Base-by-base conservation (phyloP, 92 coral and sea anemone genomes). In the Actinernus sp. region DNA sequence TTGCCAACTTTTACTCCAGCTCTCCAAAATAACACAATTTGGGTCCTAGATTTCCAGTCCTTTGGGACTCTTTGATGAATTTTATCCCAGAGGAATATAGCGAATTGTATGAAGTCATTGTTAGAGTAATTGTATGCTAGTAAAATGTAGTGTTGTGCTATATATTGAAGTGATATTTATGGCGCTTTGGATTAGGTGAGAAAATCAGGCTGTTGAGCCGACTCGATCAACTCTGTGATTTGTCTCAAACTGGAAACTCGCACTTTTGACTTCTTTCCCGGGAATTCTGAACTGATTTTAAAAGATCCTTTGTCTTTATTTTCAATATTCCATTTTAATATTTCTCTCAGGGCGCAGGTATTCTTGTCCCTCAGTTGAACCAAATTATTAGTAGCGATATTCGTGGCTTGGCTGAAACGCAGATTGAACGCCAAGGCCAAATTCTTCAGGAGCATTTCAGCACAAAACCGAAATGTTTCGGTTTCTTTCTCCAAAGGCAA, bases 11-110 rank as follows among this genome's bases (percentile, higher is more conserved):
- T 55, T 6, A 9, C 22, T 17, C 19, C 10, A 45, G 10, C 8
- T 8, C 5, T 45, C 19, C 52, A 23, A 4, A 23, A 45, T 4
- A 7, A 17, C 22, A 7, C 18, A 23, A 45, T 18, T 45, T 18
- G 8, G 6, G 52, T 8, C 18, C 8, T 4, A 9, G 17, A 43
- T 10, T 41, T 37, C 0, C n/a, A n/a, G 49, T 63, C 73, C 81
- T 62, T 53, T 63, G 81, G 81, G 81, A 74, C 55, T 45, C n/a
- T n/a, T 25, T 39, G 33, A 18, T 48, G 27, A 40, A 23, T 63
- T 44, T 49, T 49, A 47, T 39, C 29, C 63, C 40, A 46, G 41
- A 10, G 17, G 19, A 17, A 7, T 18, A 62, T 48, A 25, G 31
- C 27, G 39, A 57, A 50, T 62, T 63, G 58, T 49, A 31, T 60